A percentile compares a stretch with the other conserved stretches of the same genome.
phyloP scores from a whole-genome alignment of 2,113 vertebrate species.

The Butorides virescens region DNA sequence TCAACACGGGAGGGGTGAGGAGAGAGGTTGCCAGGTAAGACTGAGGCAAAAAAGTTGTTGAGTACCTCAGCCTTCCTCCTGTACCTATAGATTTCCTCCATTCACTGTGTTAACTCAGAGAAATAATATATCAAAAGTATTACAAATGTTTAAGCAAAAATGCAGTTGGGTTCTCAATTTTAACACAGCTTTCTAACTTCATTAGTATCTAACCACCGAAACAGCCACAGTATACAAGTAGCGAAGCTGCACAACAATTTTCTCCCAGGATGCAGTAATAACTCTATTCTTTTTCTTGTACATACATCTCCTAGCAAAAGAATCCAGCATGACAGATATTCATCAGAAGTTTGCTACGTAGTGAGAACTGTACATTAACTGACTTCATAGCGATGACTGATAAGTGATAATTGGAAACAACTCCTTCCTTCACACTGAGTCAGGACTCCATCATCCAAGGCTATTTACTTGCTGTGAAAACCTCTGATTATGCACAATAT shows the following conservation, averaged over 20 bases:
- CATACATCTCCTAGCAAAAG: not conserved
- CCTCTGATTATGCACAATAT: not conserved
- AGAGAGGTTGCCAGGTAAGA: too few species aligned
- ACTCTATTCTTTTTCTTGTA: not conserved
- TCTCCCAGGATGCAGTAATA: not conserved
- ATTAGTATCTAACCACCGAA: not conserved
- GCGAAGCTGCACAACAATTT: not conserved
- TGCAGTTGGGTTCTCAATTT: not conserved
- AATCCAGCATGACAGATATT: not conserved
- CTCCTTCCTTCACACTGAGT: not conserved
- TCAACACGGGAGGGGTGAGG: too few species aligned
- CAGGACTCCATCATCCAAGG: not conserved
- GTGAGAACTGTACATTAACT: not conserved
- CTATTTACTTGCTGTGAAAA: not conserved
- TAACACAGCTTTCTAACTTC: not conserved
- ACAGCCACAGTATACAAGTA: not conserved
- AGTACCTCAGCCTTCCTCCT: too few species aligned
- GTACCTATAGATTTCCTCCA: not conserved
- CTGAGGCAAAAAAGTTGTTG: too few species aligned
- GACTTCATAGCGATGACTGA: not conserved
- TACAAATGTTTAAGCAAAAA: not conserved
- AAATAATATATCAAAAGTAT: not conserved
- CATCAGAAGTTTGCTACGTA: not conserved
- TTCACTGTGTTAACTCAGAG: not conserved
- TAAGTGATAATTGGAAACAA: not conserved